Evolutionary conservation across 2,113 vertebrate species (phyloP), one percentile per base, ranked within the genome.

Genomic region (Plecturocebus donacophilus): DNA sequence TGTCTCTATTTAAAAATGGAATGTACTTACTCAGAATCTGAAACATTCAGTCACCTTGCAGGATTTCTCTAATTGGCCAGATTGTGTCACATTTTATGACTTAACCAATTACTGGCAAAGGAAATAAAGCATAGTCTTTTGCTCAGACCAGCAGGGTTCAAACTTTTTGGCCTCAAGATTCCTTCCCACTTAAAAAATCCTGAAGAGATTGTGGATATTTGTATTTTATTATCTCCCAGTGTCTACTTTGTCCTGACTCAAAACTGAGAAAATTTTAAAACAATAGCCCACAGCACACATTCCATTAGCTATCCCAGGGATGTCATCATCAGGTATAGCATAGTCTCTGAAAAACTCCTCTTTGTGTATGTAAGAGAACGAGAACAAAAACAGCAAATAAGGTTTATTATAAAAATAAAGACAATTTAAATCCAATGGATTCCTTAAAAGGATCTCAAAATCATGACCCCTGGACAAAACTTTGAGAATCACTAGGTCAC

Each of bases 251-350:
- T 89, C 77, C 38, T n/a, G 88, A 91, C 85, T 58, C 14, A 75
- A 94, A 93, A 35, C 2, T 14, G 16, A 85, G 66, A 49, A 66
- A 20, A 12, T 40, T 68, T 81, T 52, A 82, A 82, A 96, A 58
- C 14, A 84, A 80, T 47, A 84, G 42, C 6, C 5, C 47, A 38
- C 14, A 17, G 35, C 23, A 64, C 45, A 71, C 2, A 40, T n/a
- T 66, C 30, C 17, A 76, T 23, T 49, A 83, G 27, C 8, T 79
- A 1, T 21, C 42, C 10, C 27, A 61, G 83, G 8, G 8, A 8
- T 38, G 35, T 10, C 32, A 87, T 2, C 23, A 73, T 30, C 20
- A 32, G 27, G 19, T 5, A 42, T 17, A 2, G 2, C 4, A 0
- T 10, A 77, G n/a, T 6, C 16, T 79, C 70, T 80, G 52, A 84